A percentile compares a stretch with the other conserved stretches of the same genome.
Evolutionary conservation across 2,113 vertebrate species (phyloP).

Genomic region (Labeo rohita): DNA sequence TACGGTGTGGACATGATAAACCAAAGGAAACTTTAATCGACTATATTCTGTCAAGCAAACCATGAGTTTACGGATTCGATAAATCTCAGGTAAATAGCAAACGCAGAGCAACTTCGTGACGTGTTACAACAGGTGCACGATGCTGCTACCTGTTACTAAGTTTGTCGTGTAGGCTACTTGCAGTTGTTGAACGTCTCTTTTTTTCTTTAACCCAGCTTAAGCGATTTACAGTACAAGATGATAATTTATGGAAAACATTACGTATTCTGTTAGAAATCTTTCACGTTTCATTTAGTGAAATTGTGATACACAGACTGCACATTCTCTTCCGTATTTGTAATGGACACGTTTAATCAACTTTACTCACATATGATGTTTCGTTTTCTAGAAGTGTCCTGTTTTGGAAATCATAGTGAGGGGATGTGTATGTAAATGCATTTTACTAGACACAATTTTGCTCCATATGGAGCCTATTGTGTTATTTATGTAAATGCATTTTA

Average conservation of each 20-base stretch:
- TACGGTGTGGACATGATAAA: not conserved
- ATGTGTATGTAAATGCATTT: not conserved
- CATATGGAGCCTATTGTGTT: not conserved
- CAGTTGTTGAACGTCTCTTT: not conserved
- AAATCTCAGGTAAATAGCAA: conserved; percentile 1
- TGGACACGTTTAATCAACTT: not conserved
- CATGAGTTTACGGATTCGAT: not conserved
- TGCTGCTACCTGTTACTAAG: not conserved
- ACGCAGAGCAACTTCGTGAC: not conserved
- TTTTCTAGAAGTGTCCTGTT: not conserved
- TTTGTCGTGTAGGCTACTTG: not conserved
- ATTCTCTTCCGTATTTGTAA: not conserved
- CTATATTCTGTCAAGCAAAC: not conserved
- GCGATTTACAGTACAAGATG: not conserved
- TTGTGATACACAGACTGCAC: not conserved
- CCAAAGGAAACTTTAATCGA: not conserved
- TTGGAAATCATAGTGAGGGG: not conserved
- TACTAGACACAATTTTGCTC: not conserved
- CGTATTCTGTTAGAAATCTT: not conserved
- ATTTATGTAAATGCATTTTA: not conserved
- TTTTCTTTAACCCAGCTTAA: not conserved
- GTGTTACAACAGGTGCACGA: conserved; percentile 15
- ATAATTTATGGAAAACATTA: not conserved
- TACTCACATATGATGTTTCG: not conserved
- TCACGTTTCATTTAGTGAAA: not conserved